These are phyloP conservation scores for Danionella dracula DNA, from an alignment of 2,797 vertebrate genomes.

Conservation along the genomic window DNA sequence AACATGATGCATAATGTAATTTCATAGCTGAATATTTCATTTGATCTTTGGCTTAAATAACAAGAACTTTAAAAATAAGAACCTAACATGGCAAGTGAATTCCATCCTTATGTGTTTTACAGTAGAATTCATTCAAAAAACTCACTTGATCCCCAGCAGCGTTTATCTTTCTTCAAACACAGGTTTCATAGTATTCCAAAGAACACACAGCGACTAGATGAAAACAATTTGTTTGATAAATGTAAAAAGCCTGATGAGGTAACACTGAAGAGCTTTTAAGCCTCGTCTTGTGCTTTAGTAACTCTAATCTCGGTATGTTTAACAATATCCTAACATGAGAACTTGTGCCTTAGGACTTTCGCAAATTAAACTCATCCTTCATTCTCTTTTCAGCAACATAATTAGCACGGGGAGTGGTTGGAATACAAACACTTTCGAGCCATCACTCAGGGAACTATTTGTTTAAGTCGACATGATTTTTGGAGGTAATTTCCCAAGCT, in stretches of 20 bases:
- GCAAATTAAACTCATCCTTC: conserved; percentile 46
- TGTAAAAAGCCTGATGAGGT: conserved; percentile 12
- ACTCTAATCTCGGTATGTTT: conserved; percentile 21
- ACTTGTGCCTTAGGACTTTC: conserved; percentile 25
- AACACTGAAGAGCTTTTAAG: conserved; percentile 2
- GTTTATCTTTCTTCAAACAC: background rate
- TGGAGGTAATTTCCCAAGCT: conserved; percentile 48
- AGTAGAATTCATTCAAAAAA: too few relatives aligned
- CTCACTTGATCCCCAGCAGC: too few relatives aligned
- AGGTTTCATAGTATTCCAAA: background rate
- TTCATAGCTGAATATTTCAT: too few relatives aligned
- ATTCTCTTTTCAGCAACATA: conserved; percentile 40
- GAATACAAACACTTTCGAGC: conserved; percentile 41
- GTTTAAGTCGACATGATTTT: conserved; percentile 45
- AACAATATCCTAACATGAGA: conserved; percentile 25
- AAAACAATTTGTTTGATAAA: conserved; percentile 10
- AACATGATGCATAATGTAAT: too few relatives aligned
- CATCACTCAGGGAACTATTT: conserved; percentile 40
- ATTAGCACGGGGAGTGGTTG: conserved; percentile 40
- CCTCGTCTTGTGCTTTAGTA: conserved; percentile 16
- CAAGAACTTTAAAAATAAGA: too few relatives aligned
- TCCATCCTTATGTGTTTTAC: background rate
- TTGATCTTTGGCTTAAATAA: too few relatives aligned
- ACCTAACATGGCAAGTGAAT: background rate
- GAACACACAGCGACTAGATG: background rate